A percentile compares a stretch with the other conserved stretches of the same genome.
phyloP scores from a whole-genome alignment of 53 echinoderm and acorn worm genomes.

The Patiria pectinifera region DNA sequence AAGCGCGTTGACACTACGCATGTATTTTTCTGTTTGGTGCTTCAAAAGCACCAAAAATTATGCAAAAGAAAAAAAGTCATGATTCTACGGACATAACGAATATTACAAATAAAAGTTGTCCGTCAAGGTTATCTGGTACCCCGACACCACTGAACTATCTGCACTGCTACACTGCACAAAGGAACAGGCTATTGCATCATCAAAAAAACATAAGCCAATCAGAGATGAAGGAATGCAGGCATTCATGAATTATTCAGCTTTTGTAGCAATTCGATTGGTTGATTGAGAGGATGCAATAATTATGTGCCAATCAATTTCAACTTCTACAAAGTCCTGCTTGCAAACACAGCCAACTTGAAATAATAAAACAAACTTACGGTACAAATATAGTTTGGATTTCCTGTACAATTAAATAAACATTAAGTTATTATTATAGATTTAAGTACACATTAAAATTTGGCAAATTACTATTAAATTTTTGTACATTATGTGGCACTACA shows the following conservation, averaged over 20 bases:
- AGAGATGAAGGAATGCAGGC: background rate
- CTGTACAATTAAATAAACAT: background rate
- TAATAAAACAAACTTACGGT: background rate
- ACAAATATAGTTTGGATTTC: background rate
- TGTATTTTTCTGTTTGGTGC: too few relatives aligned
- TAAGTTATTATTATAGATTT: background rate
- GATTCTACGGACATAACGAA: too few relatives aligned
- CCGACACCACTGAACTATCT: background rate
- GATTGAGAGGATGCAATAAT: background rate
- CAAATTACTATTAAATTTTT: background rate
- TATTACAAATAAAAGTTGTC: too few relatives aligned
- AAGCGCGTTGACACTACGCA: too few relatives aligned
- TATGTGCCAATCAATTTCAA: too few relatives aligned
- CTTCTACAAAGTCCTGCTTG: background rate
- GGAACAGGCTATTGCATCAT: background rate
- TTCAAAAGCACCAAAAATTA: too few relatives aligned
- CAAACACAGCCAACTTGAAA: background rate
- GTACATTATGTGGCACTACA: background rate
- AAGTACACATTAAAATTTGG: background rate
- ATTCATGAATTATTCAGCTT: background rate
- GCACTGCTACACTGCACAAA: background rate
- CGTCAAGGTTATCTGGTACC: too few relatives aligned
- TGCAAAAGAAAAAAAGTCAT: too few relatives aligned
- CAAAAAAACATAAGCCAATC: background rate
- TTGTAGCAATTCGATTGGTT: background rate